Evolutionary conservation across 2,113 vertebrate genomes (phyloP).

Genomic region (Psilopsiagon aurifrons): DNA sequence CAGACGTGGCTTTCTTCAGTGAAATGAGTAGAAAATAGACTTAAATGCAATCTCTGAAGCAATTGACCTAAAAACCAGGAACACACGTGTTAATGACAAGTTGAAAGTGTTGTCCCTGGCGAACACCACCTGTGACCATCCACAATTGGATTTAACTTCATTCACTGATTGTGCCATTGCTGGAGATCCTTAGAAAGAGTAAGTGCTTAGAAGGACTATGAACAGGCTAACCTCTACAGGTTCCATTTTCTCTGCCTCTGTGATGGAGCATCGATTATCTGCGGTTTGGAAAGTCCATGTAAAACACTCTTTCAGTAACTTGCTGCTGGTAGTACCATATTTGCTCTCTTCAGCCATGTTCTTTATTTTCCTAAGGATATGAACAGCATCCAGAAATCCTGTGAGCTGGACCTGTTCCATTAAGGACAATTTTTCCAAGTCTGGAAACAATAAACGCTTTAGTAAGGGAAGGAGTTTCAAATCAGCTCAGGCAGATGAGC

Average conservation of each 20-base stretch:
- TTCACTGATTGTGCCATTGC: neutral
- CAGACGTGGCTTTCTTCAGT: accelerated
- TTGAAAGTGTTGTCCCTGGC: neutral
- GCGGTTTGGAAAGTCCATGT: neutral
- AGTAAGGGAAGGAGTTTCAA: neutral
- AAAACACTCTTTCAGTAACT: neutral
- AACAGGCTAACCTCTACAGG: neutral
- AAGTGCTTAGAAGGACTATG: neutral
- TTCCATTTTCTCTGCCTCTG: accelerated
- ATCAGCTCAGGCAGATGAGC: neutral
- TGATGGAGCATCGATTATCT: accelerated
- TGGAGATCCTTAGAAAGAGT: neutral
- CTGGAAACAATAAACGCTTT: neutral
- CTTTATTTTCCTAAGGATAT: neutral
- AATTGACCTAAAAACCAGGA: neutral
- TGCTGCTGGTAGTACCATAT: accelerated
- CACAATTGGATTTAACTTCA: neutral
- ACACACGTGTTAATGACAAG: too few species aligned
- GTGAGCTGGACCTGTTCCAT: neutral
- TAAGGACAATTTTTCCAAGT: neutral
- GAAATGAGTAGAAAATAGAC: neutral
- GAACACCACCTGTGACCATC: neutral
- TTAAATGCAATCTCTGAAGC: neutral
- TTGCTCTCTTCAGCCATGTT: neutral
- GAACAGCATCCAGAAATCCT: neutral